Evolutionary conservation across 2,888 invertebrate genomes (phyloP).

Genomic region (Argynnis bischoffii): DNA sequence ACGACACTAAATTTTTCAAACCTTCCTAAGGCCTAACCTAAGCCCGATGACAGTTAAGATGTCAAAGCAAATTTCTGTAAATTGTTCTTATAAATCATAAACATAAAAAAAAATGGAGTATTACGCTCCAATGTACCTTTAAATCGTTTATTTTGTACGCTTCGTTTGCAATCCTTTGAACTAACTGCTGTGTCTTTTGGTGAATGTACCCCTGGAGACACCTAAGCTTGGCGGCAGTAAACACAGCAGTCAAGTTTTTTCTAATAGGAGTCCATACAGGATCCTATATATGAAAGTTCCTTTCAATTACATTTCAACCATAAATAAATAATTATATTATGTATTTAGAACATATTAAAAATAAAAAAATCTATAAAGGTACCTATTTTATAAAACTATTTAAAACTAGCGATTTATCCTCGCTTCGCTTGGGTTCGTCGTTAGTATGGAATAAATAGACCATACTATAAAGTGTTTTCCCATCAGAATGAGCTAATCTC

Average conservation of each 20-base stretch:
- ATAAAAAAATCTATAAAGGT: not conserved
- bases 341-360: not conserved
- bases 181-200: conserved; percentile 42
- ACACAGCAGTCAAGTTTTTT: conserved; percentile 42
- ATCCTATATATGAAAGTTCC: conserved; percentile 35
- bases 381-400: too few species aligned
- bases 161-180: conserved; percentile 43
- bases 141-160: conserved; percentile 35
- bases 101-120: not conserved
- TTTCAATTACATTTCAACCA: not conserved
- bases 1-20: too few species aligned
- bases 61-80: not conserved
- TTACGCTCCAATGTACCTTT: conserved; percentile 34
- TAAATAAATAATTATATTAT: not conserved
- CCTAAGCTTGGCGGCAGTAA: conserved; percentile 47
- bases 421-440: too few species aligned
- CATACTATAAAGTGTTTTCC: too few species aligned
- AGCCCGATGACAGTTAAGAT: too few species aligned
- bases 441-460: too few species aligned
- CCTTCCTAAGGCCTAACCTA: too few species aligned
- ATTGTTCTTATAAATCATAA: not conserved
- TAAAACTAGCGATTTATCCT: too few species aligned
- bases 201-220: conserved; percentile 37
- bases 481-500: too few species aligned
- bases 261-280: conserved; percentile 45